These are phyloP conservation scores for Oceanodroma leucorhoa DNA, from an alignment of 2,797 vertebrate species.

Conservation along the genomic window DNA sequence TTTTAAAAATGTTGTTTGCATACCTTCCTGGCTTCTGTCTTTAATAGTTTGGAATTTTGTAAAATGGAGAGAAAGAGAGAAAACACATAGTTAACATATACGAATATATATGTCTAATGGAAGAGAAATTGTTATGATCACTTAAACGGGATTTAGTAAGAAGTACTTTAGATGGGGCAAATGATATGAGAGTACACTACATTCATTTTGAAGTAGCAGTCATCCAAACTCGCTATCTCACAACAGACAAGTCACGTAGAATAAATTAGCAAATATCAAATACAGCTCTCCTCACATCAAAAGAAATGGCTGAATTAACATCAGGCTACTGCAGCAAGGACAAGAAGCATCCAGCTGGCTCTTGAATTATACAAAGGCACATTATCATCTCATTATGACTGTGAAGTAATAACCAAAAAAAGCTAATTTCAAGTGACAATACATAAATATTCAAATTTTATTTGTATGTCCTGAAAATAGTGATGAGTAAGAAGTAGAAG, in stretches of 20 bases:
- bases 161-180: background rate
- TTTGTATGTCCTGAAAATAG: slow-evolving; percentile 4
- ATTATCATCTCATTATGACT: slow-evolving; percentile 52
- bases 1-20: slow-evolving; percentile 1
- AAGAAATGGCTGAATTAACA: slow-evolving; percentile 18
- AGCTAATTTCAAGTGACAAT: slow-evolving; percentile 28
- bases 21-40: background rate
- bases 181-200: background rate
- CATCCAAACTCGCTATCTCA: background rate
- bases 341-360: slow-evolving; percentile 51
- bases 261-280: slow-evolving; percentile 43
- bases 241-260: background rate
- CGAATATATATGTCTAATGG: background rate
- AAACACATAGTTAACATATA: background rate
- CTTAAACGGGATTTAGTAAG: background rate
- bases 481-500: background rate
- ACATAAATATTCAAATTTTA: slow-evolving; percentile 40
- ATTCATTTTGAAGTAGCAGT: slow-evolving; percentile 18
- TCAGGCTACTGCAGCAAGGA: slow-evolving; percentile 18
- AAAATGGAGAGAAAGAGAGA: background rate
- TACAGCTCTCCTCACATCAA: background rate
- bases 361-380: slow-evolving; percentile 35
- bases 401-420: slow-evolving; percentile 42
- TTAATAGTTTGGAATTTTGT: background rate
- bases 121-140: background rate